These are phyloP conservation scores for Sebastes matsubarae DNA, from an alignment of 2,797 vertebrate species.

Conservation along the genomic window DNA sequence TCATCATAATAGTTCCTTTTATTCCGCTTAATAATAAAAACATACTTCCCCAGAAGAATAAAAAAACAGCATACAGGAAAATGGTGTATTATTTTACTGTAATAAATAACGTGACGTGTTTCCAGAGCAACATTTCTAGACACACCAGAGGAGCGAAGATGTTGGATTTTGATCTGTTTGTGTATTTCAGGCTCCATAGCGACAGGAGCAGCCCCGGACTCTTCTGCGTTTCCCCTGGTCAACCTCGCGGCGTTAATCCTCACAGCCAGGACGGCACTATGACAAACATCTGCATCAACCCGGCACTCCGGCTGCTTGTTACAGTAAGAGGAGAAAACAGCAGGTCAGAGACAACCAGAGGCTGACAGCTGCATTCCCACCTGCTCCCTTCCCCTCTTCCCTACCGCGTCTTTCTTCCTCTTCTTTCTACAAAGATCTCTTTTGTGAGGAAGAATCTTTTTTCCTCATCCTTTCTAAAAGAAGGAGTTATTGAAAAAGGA, in stretches of 20 bases:
- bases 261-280: constrained; percentile 92
- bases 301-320: constrained; percentile 53
- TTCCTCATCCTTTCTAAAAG: constrained; percentile 43
- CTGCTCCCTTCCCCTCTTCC: constrained; percentile 48
- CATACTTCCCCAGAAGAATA: no score
- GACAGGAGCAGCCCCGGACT: constrained; percentile 83
- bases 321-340: constrained; percentile 46
- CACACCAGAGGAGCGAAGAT: neutral
- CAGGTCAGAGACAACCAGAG: constrained; percentile 61
- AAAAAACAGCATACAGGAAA: no score
- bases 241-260: constrained; percentile 87
- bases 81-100: neutral
- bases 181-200: constrained; percentile 84
- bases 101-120: neutral
- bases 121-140: neutral
- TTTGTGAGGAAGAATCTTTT: constrained; percentile 43
- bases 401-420: constrained; percentile 48
- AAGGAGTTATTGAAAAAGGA: constrained; percentile 63
- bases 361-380: constrained; percentile 37
- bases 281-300: constrained; percentile 82
- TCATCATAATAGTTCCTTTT: no score
- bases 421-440: constrained; percentile 53
- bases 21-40: no score
- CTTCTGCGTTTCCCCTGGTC: constrained; percentile 82
- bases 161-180: constrained; percentile 26